Percentiles rank a stretch among this genome's conserved stretches.
Conservation (phyloP, 30 jellyfish, hydroid and myxozoan species). For the Hydra vulgaris region DNA sequence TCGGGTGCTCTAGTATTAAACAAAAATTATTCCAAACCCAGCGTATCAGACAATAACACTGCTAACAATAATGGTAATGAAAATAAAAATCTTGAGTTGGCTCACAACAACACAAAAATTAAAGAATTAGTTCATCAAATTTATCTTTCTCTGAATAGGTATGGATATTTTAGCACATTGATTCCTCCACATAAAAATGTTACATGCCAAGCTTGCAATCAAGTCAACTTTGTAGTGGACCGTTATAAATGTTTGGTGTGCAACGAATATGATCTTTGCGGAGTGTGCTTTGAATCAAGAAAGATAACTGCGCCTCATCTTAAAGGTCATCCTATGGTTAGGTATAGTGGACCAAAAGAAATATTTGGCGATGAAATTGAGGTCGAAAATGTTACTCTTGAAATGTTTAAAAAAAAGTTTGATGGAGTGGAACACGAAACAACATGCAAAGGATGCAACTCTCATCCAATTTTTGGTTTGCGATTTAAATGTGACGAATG, state of each 20-base stretch:
- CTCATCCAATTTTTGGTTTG: neutral
- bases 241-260: neutral
- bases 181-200: neutral
- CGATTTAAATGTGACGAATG: neutral
- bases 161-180: neutral
- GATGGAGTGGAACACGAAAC: neutral
- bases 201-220: neutral
- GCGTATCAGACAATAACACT: too few species aligned
- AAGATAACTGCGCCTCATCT: neutral
- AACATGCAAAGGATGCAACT: neutral
- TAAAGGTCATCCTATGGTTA: neutral
- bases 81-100: too few species aligned
- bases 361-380: neutral
- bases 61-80: too few species aligned
- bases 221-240: neutral
- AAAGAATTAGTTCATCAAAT: too few species aligned
- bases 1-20: too few species aligned
- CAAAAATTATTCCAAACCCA: too few species aligned
- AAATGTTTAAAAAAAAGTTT: neutral
- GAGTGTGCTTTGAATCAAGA: neutral
- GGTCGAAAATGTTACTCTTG: neutral
- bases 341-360: neutral
- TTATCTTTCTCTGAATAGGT: too few species aligned
- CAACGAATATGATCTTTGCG: neutral
- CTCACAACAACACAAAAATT: too few species aligned